Evolutionary conservation across 2,113 vertebrate genomes (phyloP), one percentile per base, ranked within the genome.

Genomic region (Tringa solitaria): DNA sequence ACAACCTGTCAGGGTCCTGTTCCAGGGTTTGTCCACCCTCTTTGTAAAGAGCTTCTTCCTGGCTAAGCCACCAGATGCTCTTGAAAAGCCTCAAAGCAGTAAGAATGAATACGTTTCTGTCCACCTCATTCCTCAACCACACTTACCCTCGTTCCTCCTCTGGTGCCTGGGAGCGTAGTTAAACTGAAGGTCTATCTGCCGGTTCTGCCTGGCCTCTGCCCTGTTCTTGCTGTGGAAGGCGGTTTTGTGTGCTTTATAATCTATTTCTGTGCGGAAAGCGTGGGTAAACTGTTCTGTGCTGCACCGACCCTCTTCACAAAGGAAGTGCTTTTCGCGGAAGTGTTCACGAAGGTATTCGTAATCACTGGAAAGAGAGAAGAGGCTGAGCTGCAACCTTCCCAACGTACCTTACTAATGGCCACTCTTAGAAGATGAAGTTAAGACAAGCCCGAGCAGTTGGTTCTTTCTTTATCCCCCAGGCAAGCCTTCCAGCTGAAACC

Each of bases 121-220:
- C 28, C 39, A 10, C 10, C 22, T 19, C 59, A 21, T 17, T 18
- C 30, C 67, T 19, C 20, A 7, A 18, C 10, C 51, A 26, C 5
- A 8, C 97, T 89, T 60, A 99, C 99, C 99, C 16, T 99, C 99
- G 1, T 51, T 98, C 78, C 99, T 98, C 85, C 99, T 97, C 11
- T 98, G 98, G 86, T 99, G 99, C 65, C 99, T 96, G 0, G 98
- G 98, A 0, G 98, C 51, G 2, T 98, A 99, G 97, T 63, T 99
- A 92, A 99, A 99, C 98, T 99, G 99, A 37, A 99, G 98, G 97
- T 99, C 99, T 2, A 99, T 99, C 46, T 99, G 99, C 16, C 99
- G 99, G 98, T 99, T 99, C 98, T 99, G 99, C 26, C 99, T 98
- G 7, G 99, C 99, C 95, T 99, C 99, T 0, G 99, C 99, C 2